Evolutionary conservation across 2,113 vertebrate species (phyloP).

Genomic region (Cygnus atratus): DNA sequence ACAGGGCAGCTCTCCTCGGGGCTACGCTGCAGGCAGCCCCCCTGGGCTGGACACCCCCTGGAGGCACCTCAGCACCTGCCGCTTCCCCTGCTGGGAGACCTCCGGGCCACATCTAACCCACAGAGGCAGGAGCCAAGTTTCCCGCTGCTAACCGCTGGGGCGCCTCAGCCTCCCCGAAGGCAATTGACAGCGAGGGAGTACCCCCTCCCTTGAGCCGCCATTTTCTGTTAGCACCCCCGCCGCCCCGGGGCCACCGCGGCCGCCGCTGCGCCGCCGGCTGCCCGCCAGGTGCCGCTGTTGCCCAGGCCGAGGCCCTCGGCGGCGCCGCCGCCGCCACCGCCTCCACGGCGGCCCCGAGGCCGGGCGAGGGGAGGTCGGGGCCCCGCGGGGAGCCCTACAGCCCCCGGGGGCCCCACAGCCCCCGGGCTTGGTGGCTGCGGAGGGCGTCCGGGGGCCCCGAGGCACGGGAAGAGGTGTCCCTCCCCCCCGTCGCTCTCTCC

Average conservation of each 20-base stretch:
- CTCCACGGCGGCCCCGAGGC: background rate
- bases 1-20: accelerated
- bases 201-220: background rate
- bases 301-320: background rate
- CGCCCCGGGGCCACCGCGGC: background rate
- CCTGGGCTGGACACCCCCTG: background rate
- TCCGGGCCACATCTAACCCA: background rate
- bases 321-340: background rate
- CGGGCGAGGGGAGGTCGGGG: background rate
- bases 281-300: slow-evolving; percentile 57
- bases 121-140: background rate
- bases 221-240: background rate
- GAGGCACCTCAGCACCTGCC: background rate
- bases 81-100: background rate
- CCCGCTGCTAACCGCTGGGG: background rate
- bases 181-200: too few species aligned
- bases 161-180: background rate
- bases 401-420: accelerated
- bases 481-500: background rate
- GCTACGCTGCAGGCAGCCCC: accelerated
- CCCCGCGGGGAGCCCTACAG: background rate
- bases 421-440: accelerated
- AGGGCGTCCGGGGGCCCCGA: background rate
- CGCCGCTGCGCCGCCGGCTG: background rate
- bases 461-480: background rate